These are phyloP conservation scores for Acleris holmiana DNA, from an alignment of 2,888 invertebrate genomes.

Conservation along the genomic window DNA sequence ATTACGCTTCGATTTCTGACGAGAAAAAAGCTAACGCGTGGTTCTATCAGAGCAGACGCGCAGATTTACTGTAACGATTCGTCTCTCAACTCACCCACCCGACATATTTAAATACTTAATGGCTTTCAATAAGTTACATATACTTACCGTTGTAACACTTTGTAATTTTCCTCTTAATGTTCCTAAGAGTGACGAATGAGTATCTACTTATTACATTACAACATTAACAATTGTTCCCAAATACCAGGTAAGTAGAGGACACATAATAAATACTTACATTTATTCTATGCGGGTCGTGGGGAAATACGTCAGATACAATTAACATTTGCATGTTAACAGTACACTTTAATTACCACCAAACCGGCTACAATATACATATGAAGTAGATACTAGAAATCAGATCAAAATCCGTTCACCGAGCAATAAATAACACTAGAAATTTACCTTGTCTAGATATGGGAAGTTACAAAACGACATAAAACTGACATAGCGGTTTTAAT, in stretches of 20 bases:
- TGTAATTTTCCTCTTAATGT: neutral
- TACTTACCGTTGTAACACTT: neutral
- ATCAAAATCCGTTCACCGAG: conserved; percentile 34
- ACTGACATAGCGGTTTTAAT: conserved; percentile 75
- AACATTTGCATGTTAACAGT: conserved; percentile 37
- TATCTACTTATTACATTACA: neutral
- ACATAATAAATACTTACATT: no score
- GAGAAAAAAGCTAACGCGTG: conserved; percentile 73
- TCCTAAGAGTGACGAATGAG: neutral
- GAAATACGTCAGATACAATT: conserved; percentile 25
- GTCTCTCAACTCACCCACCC: conserved; percentile 36
- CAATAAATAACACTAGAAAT: conserved; percentile 62
- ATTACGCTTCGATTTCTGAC: conserved; percentile 78
- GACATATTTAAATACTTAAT: conserved; percentile 38
- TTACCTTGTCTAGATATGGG: conserved; percentile 62
- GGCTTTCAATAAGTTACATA: conserved; percentile 13
- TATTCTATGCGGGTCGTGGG: conserved; percentile 14
- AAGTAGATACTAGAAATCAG: conserved; percentile 28
- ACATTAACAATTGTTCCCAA: conserved; percentile 3
- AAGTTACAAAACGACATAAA: conserved; percentile 68
- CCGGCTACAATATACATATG: conserved; percentile 22
- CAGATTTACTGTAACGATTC: conserved; percentile 57
- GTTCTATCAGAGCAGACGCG: conserved; percentile 48
- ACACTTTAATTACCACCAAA: conserved; percentile 34
- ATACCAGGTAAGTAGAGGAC: neutral